Evolutionary conservation across 2,888 invertebrate species (phyloP), one percentile per base, ranked within the genome.

Genomic region (Helicoverpa assulta): DNA sequence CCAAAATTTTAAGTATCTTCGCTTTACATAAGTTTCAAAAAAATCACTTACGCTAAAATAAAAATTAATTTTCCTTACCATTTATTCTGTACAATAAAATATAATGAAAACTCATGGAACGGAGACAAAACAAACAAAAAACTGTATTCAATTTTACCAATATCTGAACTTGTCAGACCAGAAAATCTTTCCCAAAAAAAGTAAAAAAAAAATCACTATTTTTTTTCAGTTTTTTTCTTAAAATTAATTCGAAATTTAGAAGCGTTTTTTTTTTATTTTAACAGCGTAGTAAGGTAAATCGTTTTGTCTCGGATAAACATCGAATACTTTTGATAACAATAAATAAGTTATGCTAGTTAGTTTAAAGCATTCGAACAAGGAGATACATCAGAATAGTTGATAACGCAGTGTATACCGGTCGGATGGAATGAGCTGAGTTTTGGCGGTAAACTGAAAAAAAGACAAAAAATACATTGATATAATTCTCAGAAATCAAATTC

Each of bases 331-430:
- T 75, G 62, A 75, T 91, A 92, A 89, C 85, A 92, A 95, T 94
- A 94, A 94, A 93, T 94, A 92, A 87, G 87, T 88, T 85, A 87
- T 59, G 71, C 87, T 92, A 92, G 72, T 81, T 84, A 65, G 75
- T 90, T 91, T 93, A 94, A 73, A 93, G 82, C 91, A 90, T 92
- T 91, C 95, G 95, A 18, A 95, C 91, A 65, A 95, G 90, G 4
- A 95, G 87, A 73, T 94, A 95, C 89, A 94, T 94, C 62, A 94
- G 79, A 14, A 90, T 80, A 1, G 94, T 82, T 0, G 92, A 85
- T 1, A 93, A 54, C 2, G 90, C 73, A 2, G 86, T 78, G 18
- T 88, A 73, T 0, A 89, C 80, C 0, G 93, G 88, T 40, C 85
- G 82, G 26, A 89, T 83, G 81, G 91, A 86, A 75, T 88, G 82